Conservation (phyloP, 2,113 vertebrate species). For the Brachyistius frenatus region DNA sequence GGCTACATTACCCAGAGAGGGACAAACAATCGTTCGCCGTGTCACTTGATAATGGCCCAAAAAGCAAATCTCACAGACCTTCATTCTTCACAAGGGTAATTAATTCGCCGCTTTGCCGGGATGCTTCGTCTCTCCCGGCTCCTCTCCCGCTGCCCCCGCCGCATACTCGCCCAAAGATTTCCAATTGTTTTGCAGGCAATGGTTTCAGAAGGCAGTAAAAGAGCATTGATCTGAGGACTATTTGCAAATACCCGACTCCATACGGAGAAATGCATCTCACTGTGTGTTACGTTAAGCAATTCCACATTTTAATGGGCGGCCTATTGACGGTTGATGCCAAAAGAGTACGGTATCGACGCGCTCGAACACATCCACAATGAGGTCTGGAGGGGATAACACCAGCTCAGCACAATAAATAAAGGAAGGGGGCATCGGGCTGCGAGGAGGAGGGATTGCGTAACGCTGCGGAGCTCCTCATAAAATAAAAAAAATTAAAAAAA, state of each 20-base stretch:
- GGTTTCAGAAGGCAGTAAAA: slow-evolving; percentile 79
- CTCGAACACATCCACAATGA: slow-evolving; percentile 78
- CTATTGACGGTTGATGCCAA: slow-evolving; percentile 80
- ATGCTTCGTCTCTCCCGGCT: slow-evolving; percentile 57
- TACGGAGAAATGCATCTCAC: slow-evolving; percentile 75
- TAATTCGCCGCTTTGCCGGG: slow-evolving; percentile 74
- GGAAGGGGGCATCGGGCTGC: slow-evolving; percentile 53
- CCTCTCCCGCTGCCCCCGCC: slow-evolving; percentile 58
- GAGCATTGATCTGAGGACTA: slow-evolving; percentile 80
- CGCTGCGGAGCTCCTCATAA: slow-evolving; percentile 66
- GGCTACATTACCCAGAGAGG: slow-evolving; percentile 75
- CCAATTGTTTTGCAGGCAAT: slow-evolving; percentile 82
- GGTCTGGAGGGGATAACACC: slow-evolving; percentile 77
- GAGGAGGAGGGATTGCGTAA: slow-evolving; percentile 67
- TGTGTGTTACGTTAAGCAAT: slow-evolving; percentile 78
- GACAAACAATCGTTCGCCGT: slow-evolving; percentile 77
- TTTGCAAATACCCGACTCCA: slow-evolving; percentile 77
- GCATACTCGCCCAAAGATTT: slow-evolving; percentile 82
- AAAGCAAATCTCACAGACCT: slow-evolving; percentile 78
- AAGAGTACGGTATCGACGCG: slow-evolving; percentile 74
- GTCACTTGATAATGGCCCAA: slow-evolving; percentile 80
- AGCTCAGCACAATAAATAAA: slow-evolving; percentile 78
- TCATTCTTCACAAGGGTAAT: slow-evolving; percentile 81
- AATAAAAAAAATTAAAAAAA: slow-evolving; percentile 40
- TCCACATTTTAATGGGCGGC: slow-evolving; percentile 80